Evolutionary conservation across 1,140 invertebrate genomes (phyloP).

Genomic region (Argopecten irradians): DNA sequence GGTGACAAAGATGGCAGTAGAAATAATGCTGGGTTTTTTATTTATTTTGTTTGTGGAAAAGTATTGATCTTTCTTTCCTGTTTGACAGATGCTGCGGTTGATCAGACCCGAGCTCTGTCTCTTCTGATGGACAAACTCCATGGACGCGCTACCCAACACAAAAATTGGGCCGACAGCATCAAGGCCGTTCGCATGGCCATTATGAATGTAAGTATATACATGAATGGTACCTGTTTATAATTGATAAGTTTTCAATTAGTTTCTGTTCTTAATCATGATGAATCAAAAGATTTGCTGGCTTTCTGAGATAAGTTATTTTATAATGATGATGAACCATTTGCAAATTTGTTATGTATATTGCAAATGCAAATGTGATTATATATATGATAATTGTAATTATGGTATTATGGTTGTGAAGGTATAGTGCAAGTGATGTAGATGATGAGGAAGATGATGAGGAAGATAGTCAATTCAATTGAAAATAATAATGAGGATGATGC

Average conservation of each 20-base stretch:
- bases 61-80: background rate
- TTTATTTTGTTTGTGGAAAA: background rate
- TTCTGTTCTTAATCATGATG: background rate
- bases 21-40: no score
- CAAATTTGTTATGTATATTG: background rate
- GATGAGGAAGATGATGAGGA: no score
- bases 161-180: constrained; percentile 88
- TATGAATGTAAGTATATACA: constrained; percentile 81
- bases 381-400: background rate
- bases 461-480: no score
- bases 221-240: background rate
- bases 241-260: background rate
- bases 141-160: constrained; percentile 85
- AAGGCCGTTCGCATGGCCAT: constrained; percentile 90
- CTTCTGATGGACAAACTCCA: constrained; percentile 92
- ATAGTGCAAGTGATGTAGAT: no score
- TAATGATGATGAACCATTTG: background rate
- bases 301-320: background rate
- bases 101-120: constrained; percentile 79
- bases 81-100: constrained; percentile 29
- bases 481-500: no score
- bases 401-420: no score
- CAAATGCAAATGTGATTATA: background rate
- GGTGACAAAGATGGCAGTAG: background rate
- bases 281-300: background rate